Base-by-base conservation (phyloP, 2,888 invertebrate species). In the Drosophila robusta region DNA sequence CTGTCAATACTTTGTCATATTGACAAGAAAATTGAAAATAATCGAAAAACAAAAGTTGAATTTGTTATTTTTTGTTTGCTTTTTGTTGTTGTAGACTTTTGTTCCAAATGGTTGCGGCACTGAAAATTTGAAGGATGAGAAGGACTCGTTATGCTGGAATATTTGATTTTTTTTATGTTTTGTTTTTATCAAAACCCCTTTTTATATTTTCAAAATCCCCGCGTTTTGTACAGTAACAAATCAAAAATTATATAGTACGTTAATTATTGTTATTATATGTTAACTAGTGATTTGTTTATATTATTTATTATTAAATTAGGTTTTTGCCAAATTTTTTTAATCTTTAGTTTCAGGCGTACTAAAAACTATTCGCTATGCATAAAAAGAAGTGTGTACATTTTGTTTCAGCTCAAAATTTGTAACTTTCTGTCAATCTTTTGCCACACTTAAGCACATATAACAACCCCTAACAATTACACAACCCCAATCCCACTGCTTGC, bases 21-120 rank as follows among this genome's bases (percentile, higher is more conserved):
- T 75, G 75, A 65, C 75, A 69, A 69, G 58, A 72, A 71, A 65
- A 78, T 78, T 69, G 78, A 69, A 78, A 78, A 78, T 72, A 67
- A 63, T 71, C 66, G 32, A 60, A 72, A 57, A 39, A 29, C 45
- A 58, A 66, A 75, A 57, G 50, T 64, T 61, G 7, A 12, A 44
- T 18, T 54, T 29, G 24, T 44, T 58, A 45, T 54, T 32, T 8
- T 18, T 34, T 34, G 34, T 4, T 34, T 34, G 34, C 12, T 29
- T 24, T 52, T 42, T 55, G 8, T 52, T 24, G 1, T 16, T 36
- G 12, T 5, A 32, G 8, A 39, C 9, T 36, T 24, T 34, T 12
- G 12, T 12, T 11, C 2, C 12, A 12, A 12, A 4, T 34, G 12
- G 11, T 34, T 12, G 4, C 1, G 12, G 34, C 1, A 4, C 4